phyloP scores from a whole-genome alignment of 2,888 invertebrate genomes.

The Eupithecia centaureata region DNA sequence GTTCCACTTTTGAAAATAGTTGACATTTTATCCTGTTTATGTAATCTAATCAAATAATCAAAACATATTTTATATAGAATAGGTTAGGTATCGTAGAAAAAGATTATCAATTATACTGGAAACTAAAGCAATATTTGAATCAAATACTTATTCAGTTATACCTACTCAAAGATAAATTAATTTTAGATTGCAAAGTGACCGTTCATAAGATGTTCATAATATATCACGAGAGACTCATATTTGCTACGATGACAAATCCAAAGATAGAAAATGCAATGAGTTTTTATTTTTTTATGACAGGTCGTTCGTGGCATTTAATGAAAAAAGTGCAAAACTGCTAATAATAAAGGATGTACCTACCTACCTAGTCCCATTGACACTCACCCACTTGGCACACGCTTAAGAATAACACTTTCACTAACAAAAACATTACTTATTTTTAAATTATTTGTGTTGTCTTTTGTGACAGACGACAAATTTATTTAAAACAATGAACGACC shows the following conservation, averaged over 20 bases:
- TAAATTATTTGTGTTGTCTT: constrained; percentile 46
- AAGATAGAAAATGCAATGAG: constrained; percentile 9
- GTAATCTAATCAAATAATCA: background rate
- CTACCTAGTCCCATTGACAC: constrained; percentile 72
- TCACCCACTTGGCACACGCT: constrained; percentile 77
- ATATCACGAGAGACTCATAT: background rate
- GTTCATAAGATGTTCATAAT: background rate
- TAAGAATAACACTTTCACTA: constrained; percentile 50
- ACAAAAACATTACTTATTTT: constrained; percentile 51
- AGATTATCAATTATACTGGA: background rate
- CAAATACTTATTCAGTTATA: background rate
- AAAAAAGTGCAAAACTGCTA: constrained; percentile 40
- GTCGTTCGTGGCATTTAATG: constrained; percentile 22
- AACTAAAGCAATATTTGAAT: background rate
- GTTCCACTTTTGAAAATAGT: constrained; percentile 28
- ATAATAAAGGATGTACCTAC: constrained; percentile 58
- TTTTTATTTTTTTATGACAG: constrained; percentile 19
- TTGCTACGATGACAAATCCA: background rate
- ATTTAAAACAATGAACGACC: constrained; percentile 35
- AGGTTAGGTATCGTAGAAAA: too few species aligned
- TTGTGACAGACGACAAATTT: constrained; percentile 41
- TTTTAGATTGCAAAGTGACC: background rate
- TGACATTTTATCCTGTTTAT: constrained; percentile 12
- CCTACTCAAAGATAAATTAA: too few species aligned
- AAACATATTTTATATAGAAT: too few species aligned